Evolutionary conservation across 37 sponge, comb jelly and placozoan species (phyloP).

Genomic region (Dysidea cf. avara): DNA sequence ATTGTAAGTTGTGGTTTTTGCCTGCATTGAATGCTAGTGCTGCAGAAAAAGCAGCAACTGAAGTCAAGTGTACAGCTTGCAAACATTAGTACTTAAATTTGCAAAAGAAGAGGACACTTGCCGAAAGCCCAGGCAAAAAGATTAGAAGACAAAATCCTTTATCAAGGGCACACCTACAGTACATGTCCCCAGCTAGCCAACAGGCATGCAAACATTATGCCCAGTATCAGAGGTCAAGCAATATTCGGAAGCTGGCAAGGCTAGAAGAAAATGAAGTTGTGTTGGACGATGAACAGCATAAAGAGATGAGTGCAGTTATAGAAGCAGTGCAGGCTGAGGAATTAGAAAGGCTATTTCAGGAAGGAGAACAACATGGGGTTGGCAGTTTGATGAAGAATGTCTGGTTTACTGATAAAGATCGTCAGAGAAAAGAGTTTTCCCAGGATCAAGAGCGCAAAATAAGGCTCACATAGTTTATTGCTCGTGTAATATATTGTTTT

Average conservation of each 20-base stretch:
- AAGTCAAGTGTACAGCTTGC: slow-evolving; percentile 6
- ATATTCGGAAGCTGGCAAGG: neutral
- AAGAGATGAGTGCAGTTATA: neutral
- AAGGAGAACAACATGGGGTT: neutral
- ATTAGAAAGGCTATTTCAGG: neutral
- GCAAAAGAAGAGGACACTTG: neutral
- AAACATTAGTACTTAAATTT: neutral
- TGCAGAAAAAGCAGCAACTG: too few species aligned
- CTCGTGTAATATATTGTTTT: neutral
- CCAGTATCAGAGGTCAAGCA: neutral
- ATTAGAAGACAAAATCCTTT: neutral
- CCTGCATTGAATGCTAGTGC: too few species aligned
- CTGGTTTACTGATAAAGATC: neutral
- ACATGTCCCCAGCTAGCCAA: slow-evolving; percentile 12
- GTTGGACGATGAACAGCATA: slow-evolving; percentile 6
- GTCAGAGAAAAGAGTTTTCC: neutral
- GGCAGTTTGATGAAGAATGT: neutral
- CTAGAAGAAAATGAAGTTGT: neutral
- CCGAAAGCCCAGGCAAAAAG: neutral
- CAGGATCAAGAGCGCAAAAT: neutral
- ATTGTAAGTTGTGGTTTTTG: neutral
- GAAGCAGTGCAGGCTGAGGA: neutral
- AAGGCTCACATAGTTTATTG: neutral
- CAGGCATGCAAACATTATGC: neutral
- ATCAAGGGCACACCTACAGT: neutral